Conservation (phyloP, 2,888 invertebrate species). For the Lydus trimaculatus region DNA sequence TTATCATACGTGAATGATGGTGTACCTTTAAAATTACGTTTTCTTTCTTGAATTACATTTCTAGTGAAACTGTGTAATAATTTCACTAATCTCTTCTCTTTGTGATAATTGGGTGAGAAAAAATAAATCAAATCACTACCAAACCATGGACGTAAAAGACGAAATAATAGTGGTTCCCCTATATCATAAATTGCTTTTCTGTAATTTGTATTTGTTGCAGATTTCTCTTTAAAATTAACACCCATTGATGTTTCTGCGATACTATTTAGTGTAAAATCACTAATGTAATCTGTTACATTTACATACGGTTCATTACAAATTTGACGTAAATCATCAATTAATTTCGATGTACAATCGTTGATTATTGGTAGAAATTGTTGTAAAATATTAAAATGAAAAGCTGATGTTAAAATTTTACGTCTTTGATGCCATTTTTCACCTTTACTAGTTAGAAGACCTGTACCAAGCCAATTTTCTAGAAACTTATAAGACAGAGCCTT, state of each 20-base stretch:
- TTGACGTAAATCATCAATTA: constrained; percentile 40
- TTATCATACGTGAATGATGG: background rate
- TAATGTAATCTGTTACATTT: constrained; percentile 61
- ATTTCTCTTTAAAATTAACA: constrained; percentile 25
- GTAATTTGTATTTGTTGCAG: constrained; percentile 31
- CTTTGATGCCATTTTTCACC: constrained; percentile 57
- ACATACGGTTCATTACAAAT: constrained; percentile 41
- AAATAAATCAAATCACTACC: constrained; percentile 25
- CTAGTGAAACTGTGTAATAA: constrained; percentile 37
- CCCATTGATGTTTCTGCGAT: constrained; percentile 60
- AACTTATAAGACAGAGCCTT: constrained; percentile 11
- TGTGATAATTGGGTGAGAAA: constrained; percentile 21
- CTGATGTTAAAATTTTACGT: constrained; percentile 58
- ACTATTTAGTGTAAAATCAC: constrained; percentile 63
- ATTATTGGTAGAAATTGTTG: constrained; percentile 54
- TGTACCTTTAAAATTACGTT: constrained; percentile 24
- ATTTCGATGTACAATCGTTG: constrained; percentile 49
- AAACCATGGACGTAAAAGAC: constrained; percentile 39
- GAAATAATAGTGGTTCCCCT: constrained; percentile 34
- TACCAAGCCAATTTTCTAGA: constrained; percentile 17
- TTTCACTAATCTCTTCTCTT: constrained; percentile 25
- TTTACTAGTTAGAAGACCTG: constrained; percentile 40
- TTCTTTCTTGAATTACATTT: constrained; percentile 36
- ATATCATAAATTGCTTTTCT: constrained; percentile 36
- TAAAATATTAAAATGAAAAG: constrained; percentile 59